Base-by-base conservation (phyloP, 2,888 invertebrate genomes). In the Tromatobia lineatoria region DNA sequence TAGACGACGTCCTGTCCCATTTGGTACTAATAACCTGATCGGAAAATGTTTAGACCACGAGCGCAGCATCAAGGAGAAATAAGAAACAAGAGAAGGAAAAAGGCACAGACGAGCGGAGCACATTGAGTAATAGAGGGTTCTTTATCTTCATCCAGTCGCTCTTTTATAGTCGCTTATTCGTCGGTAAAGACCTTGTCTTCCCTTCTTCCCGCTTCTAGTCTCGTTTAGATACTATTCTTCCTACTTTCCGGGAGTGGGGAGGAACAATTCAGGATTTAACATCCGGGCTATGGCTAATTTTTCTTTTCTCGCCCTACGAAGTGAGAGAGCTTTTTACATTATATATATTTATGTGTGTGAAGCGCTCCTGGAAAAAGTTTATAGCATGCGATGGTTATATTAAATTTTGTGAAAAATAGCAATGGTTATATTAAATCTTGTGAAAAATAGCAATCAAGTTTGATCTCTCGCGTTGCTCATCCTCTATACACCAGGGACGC, bases 21-120 rank as follows among this genome's bases (percentile, higher is more conserved):
- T 80, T 80, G 64, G 38, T 23, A 29, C 84, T 84, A 76, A 86
- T 84, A 78, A 80, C 64, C 70, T 67, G 83, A 78, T 85, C 57
- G 79, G 59, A 57, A 57, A 13, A 69, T 80, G 77, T 82, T 85
- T 82, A 76, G 79, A 42, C 52, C 23, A 52, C 47, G 11, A 66
- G 29, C 20, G 18, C 25, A n/a, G 47, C 66, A 50, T 73, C 25
- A 34, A 52, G 47, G 45, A 29, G 45, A 20, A 38, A 29, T 15
- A 20, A 45, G 38, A 71, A 25, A 69, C 23, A 69, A 69, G 42
- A 52, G 4, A 18, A 47, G n/a, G 15, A 47, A 15, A 38, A 8
- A 29, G 18, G 20, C 34, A 57, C 76, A 61, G 25, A 64, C 1
- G 47, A 15, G 34, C 71, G 52, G 29, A n/a, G 57, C 42, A 34